These are phyloP conservation scores for Dryobota labecula DNA, from an alignment of 2,888 invertebrate species.

Conservation along the genomic window DNA sequence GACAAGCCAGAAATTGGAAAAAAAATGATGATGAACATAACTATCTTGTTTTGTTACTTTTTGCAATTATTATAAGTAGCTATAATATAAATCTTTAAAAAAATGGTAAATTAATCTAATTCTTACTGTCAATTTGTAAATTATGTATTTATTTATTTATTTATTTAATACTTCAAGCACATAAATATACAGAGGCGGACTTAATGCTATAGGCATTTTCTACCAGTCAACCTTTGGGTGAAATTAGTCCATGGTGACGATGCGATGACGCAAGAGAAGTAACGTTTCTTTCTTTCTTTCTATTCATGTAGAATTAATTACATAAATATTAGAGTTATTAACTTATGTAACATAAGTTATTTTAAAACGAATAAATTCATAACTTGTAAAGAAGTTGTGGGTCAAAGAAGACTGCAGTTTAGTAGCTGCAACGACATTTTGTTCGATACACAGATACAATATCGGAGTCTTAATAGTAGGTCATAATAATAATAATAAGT, in stretches of 20 bases:
- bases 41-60: not conserved
- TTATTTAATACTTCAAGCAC: too few species aligned
- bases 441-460: not conserved
- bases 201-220: too few species aligned
- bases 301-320: slow-evolving; percentile 50
- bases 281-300: too few species aligned
- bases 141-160: too few species aligned
- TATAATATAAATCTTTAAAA: not conserved
- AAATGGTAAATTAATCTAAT: not conserved
- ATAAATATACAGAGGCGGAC: too few species aligned
- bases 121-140: slow-evolving; percentile 17
- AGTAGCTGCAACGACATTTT: not conserved
- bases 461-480: not conserved
- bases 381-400: not conserved
- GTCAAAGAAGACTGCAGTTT: not conserved
- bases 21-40: not conserved
- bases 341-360: slow-evolving; percentile 30
- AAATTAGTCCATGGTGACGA: not conserved
- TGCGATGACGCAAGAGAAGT: slow-evolving; percentile 6
- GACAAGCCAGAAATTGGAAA: not conserved
- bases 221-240: too few species aligned
- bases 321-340: slow-evolving; percentile 30
- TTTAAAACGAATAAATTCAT: slow-evolving; percentile 15
- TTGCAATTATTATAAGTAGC: not conserved
- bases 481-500: not conserved